Conservation (phyloP, 2,113 vertebrate species). For the Phylloscopus trochiloides region DNA sequence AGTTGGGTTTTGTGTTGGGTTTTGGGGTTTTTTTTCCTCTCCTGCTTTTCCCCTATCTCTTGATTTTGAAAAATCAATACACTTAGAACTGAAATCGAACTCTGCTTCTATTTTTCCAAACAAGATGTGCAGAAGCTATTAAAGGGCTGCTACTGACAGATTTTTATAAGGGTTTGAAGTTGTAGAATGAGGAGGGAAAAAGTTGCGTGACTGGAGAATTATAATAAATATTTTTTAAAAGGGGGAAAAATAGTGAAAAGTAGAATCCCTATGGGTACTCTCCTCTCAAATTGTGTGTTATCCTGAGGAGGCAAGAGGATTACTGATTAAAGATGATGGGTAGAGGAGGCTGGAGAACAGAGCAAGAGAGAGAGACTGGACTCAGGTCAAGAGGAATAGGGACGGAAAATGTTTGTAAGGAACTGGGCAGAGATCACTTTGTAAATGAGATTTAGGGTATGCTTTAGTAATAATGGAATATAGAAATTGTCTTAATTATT, state of each 20-base stretch:
- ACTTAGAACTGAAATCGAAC: neutral
- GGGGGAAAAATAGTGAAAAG: fast-evolving
- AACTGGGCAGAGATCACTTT: neutral
- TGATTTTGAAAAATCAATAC: neutral
- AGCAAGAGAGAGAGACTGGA: neutral
- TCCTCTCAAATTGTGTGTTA: neutral
- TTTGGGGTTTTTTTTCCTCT: neutral
- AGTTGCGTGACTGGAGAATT: neutral
- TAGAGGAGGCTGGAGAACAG: neutral
- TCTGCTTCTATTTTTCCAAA: neutral
- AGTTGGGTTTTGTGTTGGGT: neutral
- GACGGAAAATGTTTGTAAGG: neutral
- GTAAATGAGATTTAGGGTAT: neutral
- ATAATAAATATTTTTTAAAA: neutral
- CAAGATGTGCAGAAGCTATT: neutral
- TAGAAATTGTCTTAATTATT: neutral
- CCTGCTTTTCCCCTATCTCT: neutral
- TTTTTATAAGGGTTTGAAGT: neutral
- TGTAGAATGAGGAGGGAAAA: neutral
- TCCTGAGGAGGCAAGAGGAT: neutral
- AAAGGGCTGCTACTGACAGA: neutral
- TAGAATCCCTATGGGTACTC: neutral
- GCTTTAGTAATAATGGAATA: neutral
- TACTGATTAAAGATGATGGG: neutral
- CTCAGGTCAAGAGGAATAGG: neutral